phyloP scores from a whole-genome alignment of 2,113 vertebrate genomes.

The Cariama cristata region DNA sequence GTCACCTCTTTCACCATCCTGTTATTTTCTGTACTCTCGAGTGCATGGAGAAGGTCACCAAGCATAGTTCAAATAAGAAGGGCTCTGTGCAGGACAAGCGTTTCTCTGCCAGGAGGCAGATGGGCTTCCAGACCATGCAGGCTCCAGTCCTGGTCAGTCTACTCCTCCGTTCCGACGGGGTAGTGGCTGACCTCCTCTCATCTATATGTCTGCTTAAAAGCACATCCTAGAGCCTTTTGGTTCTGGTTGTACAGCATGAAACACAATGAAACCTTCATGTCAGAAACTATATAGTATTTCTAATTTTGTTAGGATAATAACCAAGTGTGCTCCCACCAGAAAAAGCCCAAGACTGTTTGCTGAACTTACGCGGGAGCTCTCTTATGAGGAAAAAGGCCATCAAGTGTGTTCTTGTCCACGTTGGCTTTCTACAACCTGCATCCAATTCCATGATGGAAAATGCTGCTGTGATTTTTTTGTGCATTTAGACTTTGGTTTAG shows the following conservation, averaged over 20 bases:
- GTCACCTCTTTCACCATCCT: not conserved
- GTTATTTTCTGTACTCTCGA: not conserved
- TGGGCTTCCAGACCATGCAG: not conserved
- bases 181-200: not conserved
- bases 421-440: not conserved
- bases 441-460: not conserved
- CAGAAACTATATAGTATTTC: not conserved
- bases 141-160: not conserved
- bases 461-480: not conserved
- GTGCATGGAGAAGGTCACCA: not conserved
- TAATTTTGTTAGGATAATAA: not conserved
- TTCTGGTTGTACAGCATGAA: not conserved
- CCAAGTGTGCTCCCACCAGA: not conserved
- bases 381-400: not conserved
- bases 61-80: accelerated
- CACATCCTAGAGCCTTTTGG: not conserved
- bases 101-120: not conserved
- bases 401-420: accelerated
- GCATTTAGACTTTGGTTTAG: not conserved
- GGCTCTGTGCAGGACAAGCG: not conserved
- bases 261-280: not conserved
- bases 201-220: accelerated
- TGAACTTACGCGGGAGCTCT: accelerated
- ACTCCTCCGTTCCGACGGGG: too few species aligned
- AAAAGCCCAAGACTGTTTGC: not conserved